Evolutionary conservation across 2,888 invertebrate species (phyloP), one percentile per base, ranked within the genome.

Genomic region (Dendrolimus pini): DNA sequence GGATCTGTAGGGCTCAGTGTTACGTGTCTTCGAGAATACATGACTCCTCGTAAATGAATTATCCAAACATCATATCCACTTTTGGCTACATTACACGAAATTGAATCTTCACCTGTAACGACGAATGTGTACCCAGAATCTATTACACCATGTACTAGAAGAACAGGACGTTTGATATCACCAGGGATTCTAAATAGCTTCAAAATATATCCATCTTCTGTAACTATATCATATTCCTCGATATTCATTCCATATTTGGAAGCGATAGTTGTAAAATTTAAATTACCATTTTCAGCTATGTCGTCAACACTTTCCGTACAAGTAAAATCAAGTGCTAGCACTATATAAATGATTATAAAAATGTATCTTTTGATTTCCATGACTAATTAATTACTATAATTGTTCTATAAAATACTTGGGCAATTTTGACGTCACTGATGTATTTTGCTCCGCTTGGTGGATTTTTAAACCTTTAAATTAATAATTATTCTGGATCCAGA

Each of bases 21-120:
- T 0, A 71, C 64, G 66, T 95, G 94, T 7, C 77, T 78, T 54
- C 86, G 77, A 7, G 92, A 88, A 69, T 93, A 93, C 7, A 83
- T 84, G 65, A 91, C 93, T 8, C 95, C 95, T 57, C 95, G 84
- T 1, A 82, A 78, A 58, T 78, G 77, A 0, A 68, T 67, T 1
- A 69, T 56, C 80, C 78, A 80, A 0, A 79, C 70, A 55, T 93
- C 93, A 63, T 91, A 92, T 1, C 91, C 92, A 9, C 71, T 70
- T 55, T 89, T 83, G 0, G 91, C 88, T 41, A 93, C 69, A 7
- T 64, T 59, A 0, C 66, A 57, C 1, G 63, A 69, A 6, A 77
- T 53, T 0, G 79, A 78, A 1, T 42, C 56, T 1, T 70, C 65
- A 12, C 71, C 74, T 57, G 77, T 60, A 10, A 75, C 55, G n/a